Evolutionary conservation across 2,888 invertebrate species (phyloP), one percentile per base, ranked within the genome.

Genomic region (Anarsia innoxiella): DNA sequence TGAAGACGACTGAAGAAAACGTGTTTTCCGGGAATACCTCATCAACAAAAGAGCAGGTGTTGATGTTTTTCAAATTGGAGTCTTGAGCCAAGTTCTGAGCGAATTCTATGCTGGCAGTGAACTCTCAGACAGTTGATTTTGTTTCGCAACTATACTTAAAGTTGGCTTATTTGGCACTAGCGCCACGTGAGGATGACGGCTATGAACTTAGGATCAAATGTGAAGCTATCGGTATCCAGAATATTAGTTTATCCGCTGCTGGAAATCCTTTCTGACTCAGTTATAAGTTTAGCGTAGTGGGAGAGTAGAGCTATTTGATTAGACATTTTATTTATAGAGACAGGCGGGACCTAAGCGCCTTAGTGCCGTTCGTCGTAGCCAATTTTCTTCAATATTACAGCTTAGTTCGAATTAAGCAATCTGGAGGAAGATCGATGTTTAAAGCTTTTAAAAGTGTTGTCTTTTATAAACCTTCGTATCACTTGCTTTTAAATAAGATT

Each of bases 71-170:
- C 15, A 33, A 33, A 33, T 26, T 33, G 29, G n/a, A 39, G 16
- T 37, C 16, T 19, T 12, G 31, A 39, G 34, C 39, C 30, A 35
- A 26, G 34, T 31, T 6, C 13, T n/a, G 31, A 26, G 15, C 23
- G 26, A 34, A 12, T 25, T 30, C 26, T 10, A 15, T 23, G 16
- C 39, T 31, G 31, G 14, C 8, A 29, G 11, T 14, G 29, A 33
- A 39, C 34, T 34, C 31, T 23, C 30, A 33, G 19, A 34, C 33
- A 37, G 31, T 37, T 37, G 40, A 37, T 37, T 30, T 37, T 34
- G 30, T 40, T 40, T 37, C 30, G 10, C 31, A 31, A 41, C 26
- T 37, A 25, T 33, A 40, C 34, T 41, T 41, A 33, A 37, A 41
- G 26, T 37, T 29, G 26, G 41, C 37, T 34, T 41, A 41, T 40